A percentile compares a stretch with the other conserved stretches of the same genome.
Evolutionary conservation across 2,888 invertebrate genomes (phyloP).

Genomic region (Opisthograptis luteolata): DNA sequence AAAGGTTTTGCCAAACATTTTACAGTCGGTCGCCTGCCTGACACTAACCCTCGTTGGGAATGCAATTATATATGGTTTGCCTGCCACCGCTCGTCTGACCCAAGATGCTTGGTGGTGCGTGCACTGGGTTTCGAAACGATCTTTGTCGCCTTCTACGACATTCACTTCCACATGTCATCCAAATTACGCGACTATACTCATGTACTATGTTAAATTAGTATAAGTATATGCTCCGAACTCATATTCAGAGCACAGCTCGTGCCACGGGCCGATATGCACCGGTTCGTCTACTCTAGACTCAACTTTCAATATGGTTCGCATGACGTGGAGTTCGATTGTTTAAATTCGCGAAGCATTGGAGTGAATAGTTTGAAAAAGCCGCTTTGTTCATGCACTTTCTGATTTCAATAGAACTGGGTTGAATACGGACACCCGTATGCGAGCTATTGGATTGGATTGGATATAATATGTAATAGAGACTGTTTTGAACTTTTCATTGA

Average conservation of each 20-base stretch:
- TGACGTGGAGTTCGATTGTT: constrained; percentile 31
- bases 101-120: too few relatives aligned
- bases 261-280: constrained; percentile 24
- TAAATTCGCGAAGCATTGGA: constrained; percentile 28
- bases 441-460: constrained; percentile 2
- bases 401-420: constrained; percentile 27
- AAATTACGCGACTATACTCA: too few relatives aligned
- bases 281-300: constrained; percentile 22
- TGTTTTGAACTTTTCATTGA: constrained; percentile 23
- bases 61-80: too few relatives aligned
- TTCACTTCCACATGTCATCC: too few relatives aligned
- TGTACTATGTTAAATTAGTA: too few relatives aligned
- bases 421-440: constrained; percentile 4
- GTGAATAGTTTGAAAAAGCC: constrained; percentile 26
- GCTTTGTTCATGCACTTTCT: constrained; percentile 24
- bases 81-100: too few relatives aligned
- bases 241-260: constrained; percentile 13
- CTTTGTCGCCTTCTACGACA: too few relatives aligned
- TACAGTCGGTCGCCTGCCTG: too few relatives aligned
- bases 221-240: too few relatives aligned
- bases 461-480: constrained; percentile 9
- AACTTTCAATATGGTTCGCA: constrained; percentile 25
- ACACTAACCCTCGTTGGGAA: too few relatives aligned
- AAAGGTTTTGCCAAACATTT: too few relatives aligned
- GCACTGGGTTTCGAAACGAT: too few relatives aligned